These are phyloP conservation scores for Falco naumanni DNA, from an alignment of 2,797 vertebrate species.

Conservation along the genomic window DNA sequence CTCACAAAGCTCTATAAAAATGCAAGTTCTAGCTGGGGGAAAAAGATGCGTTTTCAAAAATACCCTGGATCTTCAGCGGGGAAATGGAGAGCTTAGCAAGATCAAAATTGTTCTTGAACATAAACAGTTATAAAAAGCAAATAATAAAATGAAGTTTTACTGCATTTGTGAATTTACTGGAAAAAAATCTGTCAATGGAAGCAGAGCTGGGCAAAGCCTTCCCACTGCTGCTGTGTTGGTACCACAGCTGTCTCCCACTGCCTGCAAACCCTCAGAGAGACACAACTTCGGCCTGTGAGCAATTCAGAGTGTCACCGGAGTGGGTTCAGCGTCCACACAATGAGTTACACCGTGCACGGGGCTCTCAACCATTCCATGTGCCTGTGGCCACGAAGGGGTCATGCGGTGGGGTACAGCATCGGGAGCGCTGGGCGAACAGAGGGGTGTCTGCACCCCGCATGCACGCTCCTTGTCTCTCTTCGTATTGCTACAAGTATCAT, in stretches of 20 bases:
- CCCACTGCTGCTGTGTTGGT: neutral
- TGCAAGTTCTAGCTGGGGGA: neutral
- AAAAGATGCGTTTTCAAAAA: neutral
- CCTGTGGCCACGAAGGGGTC: neutral
- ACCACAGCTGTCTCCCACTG: neutral
- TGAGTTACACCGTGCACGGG: fast-evolving
- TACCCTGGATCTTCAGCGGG: neutral
- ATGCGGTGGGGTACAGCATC: fast-evolving
- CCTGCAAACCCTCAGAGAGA: neutral
- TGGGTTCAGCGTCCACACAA: fast-evolving
- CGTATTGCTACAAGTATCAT: neutral
- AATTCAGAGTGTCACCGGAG: neutral
- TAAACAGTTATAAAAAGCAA: neutral
- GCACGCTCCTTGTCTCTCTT: neutral
- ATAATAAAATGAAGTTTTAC: neutral
- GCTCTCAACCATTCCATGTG: fast-evolving
- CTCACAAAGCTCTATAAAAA: neutral
- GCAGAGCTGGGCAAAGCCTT: neutral
- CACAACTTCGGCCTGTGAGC: fast-evolving
- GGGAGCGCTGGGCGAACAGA: neutral
- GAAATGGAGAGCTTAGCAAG: neutral
- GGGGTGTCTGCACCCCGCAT: neutral
- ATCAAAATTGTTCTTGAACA: neutral
- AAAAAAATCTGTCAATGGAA: neutral
- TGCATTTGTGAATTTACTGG: neutral